These are phyloP conservation scores for Campopleginae sp. DNA, from an alignment of 2,888 invertebrate genomes.

Conservation along the genomic window DNA sequence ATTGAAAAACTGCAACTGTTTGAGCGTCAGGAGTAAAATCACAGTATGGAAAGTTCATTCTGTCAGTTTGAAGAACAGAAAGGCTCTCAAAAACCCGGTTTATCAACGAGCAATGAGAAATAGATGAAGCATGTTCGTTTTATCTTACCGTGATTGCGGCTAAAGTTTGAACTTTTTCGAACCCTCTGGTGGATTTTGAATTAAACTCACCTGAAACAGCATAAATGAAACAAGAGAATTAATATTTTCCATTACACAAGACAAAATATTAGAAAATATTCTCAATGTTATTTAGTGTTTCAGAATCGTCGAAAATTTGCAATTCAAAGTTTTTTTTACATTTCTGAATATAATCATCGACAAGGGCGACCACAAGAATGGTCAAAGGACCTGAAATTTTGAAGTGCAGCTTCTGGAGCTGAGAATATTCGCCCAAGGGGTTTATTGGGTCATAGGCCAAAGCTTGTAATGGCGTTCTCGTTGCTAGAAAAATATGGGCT, in stretches of 20 bases:
- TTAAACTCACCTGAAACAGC: slow-evolving; percentile 64
- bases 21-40: slow-evolving; percentile 25
- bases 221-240: slow-evolving; percentile 3
- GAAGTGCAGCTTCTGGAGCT: slow-evolving; percentile 42
- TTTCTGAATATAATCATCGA: slow-evolving; percentile 35
- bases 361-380: slow-evolving; percentile 16
- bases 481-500: slow-evolving; percentile 59
- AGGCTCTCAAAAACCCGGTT: background rate
- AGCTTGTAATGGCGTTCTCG: slow-evolving; percentile 62
- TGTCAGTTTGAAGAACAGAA: background rate
- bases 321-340: background rate
- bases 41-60: background rate
- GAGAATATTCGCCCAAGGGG: slow-evolving; percentile 59
- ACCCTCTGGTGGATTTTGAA: background rate
- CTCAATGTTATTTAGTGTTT: background rate
- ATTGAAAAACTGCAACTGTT: slow-evolving; percentile 41
- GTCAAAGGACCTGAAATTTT: slow-evolving; percentile 47
- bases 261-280: background rate
- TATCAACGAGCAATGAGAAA: background rate
- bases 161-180: background rate
- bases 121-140: background rate
- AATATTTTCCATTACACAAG: background rate
- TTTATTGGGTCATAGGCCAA: slow-evolving; percentile 64
- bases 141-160: slow-evolving; percentile 38
- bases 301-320: background rate